These are phyloP conservation scores for Halcyon leucocephala DNA, from an alignment of 2,797 vertebrate genomes.

Conservation along the genomic window DNA sequence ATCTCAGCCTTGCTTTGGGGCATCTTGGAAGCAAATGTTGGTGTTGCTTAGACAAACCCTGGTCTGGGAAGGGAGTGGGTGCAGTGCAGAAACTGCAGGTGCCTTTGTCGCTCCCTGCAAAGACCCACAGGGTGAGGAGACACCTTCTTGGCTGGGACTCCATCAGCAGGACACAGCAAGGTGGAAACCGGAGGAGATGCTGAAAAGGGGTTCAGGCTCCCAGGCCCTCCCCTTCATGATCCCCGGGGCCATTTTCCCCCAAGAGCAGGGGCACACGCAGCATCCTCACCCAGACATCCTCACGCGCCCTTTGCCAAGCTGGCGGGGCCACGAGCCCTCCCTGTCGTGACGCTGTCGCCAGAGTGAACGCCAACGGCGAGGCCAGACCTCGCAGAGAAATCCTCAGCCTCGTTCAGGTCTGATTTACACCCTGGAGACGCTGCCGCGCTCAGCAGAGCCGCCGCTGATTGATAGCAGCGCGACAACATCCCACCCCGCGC, in stretches of 20 bases:
- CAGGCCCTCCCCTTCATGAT: fast-evolving
- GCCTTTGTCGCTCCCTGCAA: neutral
- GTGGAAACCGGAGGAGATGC: neutral
- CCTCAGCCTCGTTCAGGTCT: neutral
- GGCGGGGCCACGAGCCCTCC: neutral
- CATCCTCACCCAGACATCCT: neutral
- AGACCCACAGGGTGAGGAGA: neutral
- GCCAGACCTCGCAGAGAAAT: neutral
- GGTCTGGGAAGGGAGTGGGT: fast-evolving
- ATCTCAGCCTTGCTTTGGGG: neutral
- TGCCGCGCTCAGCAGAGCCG: neutral
- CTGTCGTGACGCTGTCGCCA: neutral
- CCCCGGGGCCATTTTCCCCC: neutral
- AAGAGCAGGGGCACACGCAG: fast-evolving
- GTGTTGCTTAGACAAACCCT: neutral
- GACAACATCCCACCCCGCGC: neutral
- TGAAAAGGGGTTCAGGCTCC: neutral
- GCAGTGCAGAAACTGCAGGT: neutral
- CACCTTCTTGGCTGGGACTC: neutral
- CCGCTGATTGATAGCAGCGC: slow-evolving; percentile 19
- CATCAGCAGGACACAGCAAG: neutral
- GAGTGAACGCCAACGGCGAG: neutral
- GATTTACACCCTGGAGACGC: slow-evolving; percentile 7
- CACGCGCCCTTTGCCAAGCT: neutral
- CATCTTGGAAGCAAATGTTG: fast-evolving